phyloP scores from a whole-genome alignment of 2,113 vertebrate species.

The Pandion haliaetus region DNA sequence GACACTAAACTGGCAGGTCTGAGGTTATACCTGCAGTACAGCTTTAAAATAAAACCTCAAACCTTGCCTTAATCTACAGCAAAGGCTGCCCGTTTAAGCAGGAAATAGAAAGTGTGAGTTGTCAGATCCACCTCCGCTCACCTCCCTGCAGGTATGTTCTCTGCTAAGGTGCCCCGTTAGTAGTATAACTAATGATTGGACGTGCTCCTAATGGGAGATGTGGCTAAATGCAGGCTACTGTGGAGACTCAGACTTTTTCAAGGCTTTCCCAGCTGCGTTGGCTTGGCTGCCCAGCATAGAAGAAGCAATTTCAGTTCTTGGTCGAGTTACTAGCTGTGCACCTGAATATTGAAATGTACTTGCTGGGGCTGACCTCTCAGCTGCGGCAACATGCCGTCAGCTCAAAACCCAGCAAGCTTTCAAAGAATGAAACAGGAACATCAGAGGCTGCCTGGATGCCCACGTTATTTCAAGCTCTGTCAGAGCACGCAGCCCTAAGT shows the following conservation, averaged over 20 bases:
- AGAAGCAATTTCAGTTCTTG: not conserved
- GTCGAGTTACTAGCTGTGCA: not conserved
- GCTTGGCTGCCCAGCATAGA: not conserved
- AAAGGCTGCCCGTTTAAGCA: not conserved
- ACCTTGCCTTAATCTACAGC: not conserved
- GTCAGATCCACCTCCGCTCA: not conserved
- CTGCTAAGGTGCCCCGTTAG: not conserved
- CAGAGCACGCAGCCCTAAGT: not conserved
- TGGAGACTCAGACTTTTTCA: not conserved
- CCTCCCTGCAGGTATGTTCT: not conserved
- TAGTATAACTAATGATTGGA: not conserved
- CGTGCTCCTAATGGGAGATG: not conserved
- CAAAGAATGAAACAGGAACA: not conserved
- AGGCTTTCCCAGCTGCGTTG: not conserved
- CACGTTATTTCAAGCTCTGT: not conserved
- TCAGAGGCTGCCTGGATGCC: not conserved
- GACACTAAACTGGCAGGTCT: not conserved
- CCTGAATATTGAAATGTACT: not conserved
- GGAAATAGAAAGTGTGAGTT: not conserved
- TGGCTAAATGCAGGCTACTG: not conserved
- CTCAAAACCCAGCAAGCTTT: not conserved
- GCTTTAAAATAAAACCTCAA: not conserved
- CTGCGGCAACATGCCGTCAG: fast-evolving
- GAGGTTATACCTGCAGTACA: not conserved
- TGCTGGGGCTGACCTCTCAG: not conserved